Conservation (phyloP, 2,113 vertebrate genomes). For the Seriola rivoliana region DNA sequence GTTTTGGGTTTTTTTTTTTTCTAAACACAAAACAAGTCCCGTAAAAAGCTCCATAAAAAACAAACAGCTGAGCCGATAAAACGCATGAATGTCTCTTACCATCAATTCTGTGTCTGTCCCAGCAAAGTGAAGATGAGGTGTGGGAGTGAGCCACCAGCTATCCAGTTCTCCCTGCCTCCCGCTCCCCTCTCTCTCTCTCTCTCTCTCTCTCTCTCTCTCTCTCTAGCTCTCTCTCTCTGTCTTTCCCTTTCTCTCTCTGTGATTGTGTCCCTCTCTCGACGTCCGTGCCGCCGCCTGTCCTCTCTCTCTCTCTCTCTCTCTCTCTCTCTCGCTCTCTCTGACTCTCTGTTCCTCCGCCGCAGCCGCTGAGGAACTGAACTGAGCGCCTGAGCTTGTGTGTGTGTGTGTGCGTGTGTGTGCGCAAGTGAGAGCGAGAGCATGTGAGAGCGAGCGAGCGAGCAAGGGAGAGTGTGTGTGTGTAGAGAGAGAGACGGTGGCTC, state of each 20-base stretch:
- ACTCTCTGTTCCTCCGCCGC: conserved; percentile 75
- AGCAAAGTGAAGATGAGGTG: conserved; percentile 90
- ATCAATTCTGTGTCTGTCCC: conserved; percentile 83
- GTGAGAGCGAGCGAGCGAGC: conserved; percentile 50
- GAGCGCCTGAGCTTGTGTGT: conserved; percentile 49
- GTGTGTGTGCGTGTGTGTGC: conserved; percentile 27
- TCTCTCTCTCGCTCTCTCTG: conserved; percentile 64
- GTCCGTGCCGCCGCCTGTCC: conserved; percentile 69
- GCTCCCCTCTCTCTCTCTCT: conserved; percentile 62
- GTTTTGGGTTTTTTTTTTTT: neutral
- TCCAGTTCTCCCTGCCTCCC: conserved; percentile 76
- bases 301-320: conserved; percentile 54
- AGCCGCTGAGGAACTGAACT: conserved; percentile 79
- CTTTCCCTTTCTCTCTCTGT: conserved; percentile 57
- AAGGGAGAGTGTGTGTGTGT: neutral
- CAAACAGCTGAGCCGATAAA: conserved; percentile 32
- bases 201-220: conserved; percentile 36
- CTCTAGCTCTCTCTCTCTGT: conserved; percentile 37
- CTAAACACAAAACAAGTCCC: conserved; percentile 44
- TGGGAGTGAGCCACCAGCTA: conserved; percentile 77
- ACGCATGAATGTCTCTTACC: conserved; percentile 78
- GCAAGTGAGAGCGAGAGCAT: conserved; percentile 50
- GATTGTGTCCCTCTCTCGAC: conserved; percentile 69
- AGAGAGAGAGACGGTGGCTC: conserved; percentile 51
- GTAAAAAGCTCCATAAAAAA: conserved; percentile 21